These are phyloP conservation scores for Dyspetes luteomarginatus DNA, from an alignment of 2,888 invertebrate species.

Conservation along the genomic window DNA sequence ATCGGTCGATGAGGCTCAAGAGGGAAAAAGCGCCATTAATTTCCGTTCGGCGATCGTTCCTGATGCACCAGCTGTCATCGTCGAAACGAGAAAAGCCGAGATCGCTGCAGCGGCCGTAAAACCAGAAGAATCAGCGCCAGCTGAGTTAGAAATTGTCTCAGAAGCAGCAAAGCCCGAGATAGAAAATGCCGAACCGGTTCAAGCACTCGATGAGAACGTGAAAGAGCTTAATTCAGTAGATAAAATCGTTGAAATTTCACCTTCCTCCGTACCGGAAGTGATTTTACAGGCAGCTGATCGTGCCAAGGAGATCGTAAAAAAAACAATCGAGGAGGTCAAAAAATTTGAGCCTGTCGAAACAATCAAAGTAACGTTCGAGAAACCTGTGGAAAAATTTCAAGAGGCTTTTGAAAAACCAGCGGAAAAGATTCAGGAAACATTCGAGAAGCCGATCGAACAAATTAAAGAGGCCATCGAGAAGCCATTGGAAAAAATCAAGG, in stretches of 20 bases:
- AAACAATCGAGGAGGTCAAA: conserved; percentile 27
- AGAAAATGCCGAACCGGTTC: conserved; percentile 59
- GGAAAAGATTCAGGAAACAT: conserved; percentile 46
- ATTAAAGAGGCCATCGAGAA: conserved; percentile 26
- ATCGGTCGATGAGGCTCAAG: conserved; percentile 52
- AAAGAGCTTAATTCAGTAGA: conserved; percentile 25
- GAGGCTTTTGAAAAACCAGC: conserved; percentile 37
- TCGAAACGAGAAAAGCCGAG: conserved; percentile 66
- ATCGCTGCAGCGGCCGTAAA: conserved; percentile 61
- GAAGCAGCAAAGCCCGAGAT: conserved; percentile 41
- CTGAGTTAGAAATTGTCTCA: conserved; percentile 38
- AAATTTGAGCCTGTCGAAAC: conserved; percentile 33
- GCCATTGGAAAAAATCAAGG: conserved; percentile 23
- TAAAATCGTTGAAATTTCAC: conserved; percentile 16
- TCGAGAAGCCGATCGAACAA: conserved; percentile 19
- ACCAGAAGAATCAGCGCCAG: conserved; percentile 52
- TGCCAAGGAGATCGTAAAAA: conserved; percentile 59
- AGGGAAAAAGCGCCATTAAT: conserved; percentile 54
- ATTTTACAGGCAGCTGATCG: conserved; percentile 83
- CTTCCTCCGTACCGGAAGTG: conserved; percentile 83
- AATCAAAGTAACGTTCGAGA: conserved; percentile 30
- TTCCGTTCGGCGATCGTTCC: conserved; percentile 65
- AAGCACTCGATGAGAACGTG: conserved; percentile 54
- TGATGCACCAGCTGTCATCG: conserved; percentile 68
- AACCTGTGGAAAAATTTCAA: conserved; percentile 43